phyloP scores from a whole-genome alignment of 2,113 vertebrate genomes.

The Apaloderma vittatum region DNA sequence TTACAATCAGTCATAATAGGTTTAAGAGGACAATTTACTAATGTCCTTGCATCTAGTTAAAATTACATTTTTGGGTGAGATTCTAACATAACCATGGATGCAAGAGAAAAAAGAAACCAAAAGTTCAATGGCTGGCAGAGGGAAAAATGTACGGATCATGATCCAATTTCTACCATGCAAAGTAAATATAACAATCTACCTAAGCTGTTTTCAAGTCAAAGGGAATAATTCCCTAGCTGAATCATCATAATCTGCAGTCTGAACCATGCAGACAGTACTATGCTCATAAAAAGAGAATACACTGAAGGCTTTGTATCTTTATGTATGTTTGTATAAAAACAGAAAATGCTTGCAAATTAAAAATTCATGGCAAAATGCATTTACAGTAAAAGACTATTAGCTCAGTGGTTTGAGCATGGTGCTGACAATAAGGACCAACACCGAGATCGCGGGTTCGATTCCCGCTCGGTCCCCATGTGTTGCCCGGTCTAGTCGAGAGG shows the following conservation, averaged over 20 bases:
- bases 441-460: too few relatives aligned
- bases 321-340: neutral
- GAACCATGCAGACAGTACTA: neutral
- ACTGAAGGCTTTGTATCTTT: neutral
- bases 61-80: neutral
- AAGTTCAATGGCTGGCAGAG: neutral
- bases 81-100: neutral
- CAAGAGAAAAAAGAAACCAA: neutral
- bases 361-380: neutral
- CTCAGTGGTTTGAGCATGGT: too few relatives aligned
- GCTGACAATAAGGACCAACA: too few relatives aligned
- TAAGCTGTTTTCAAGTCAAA: neutral
- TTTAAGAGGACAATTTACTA: slow-evolving; percentile 25
- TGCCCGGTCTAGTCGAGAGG: too few relatives aligned
- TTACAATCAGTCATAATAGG: neutral
- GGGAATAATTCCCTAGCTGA: neutral
- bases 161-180: neutral
- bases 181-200: slow-evolving; percentile 1
- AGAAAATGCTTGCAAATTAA: neutral
- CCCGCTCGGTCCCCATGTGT: too few relatives aligned
- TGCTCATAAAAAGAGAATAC: neutral
- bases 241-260: neutral
- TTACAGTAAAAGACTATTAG: neutral
- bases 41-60: slow-evolving; percentile 22
- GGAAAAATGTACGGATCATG: neutral